Percentiles rank a stretch among this genome's conserved stretches.
These are phyloP conservation scores for Alca torda DNA, from an alignment of 2,797 vertebrate genomes.

Conservation along the genomic window DNA sequence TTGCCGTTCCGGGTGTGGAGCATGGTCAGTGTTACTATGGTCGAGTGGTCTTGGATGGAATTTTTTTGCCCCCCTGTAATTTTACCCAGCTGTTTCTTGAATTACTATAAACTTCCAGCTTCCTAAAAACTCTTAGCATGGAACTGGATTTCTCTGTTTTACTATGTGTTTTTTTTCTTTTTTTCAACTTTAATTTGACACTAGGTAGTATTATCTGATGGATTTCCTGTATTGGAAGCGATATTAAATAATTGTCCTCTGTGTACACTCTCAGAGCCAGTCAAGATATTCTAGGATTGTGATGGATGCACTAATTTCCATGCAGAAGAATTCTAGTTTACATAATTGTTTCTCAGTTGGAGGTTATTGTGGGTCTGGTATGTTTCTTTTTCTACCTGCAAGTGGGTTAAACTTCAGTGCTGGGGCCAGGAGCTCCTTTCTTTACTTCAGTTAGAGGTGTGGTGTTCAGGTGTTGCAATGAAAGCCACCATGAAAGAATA, in stretches of 20 bases:
- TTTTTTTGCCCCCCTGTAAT: accelerated
- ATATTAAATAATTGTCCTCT: not conserved
- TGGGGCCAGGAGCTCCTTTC: not conserved
- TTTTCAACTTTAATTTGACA: not conserved
- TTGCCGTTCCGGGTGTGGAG: accelerated
- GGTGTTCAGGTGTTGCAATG: not conserved
- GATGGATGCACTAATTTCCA: not conserved
- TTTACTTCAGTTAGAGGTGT: not conserved
- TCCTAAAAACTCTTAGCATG: not conserved
- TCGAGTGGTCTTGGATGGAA: accelerated
- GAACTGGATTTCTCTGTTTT: not conserved
- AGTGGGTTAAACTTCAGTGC: not conserved
- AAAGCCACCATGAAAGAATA: not conserved
- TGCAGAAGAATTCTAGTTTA: not conserved
- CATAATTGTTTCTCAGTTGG: not conserved
- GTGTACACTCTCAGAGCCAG: accelerated
- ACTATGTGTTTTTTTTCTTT: not conserved
- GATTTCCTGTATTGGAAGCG: not conserved
- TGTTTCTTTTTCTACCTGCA: not conserved
- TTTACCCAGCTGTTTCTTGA: not conserved
- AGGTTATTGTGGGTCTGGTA: not conserved
- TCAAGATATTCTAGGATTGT: not conserved
- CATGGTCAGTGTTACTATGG: accelerated
- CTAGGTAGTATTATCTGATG: not conserved
- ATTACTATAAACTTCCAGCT: accelerated